Base-by-base conservation (phyloP, 1,140 invertebrate genomes). In the Ectropis grisescens region DNA sequence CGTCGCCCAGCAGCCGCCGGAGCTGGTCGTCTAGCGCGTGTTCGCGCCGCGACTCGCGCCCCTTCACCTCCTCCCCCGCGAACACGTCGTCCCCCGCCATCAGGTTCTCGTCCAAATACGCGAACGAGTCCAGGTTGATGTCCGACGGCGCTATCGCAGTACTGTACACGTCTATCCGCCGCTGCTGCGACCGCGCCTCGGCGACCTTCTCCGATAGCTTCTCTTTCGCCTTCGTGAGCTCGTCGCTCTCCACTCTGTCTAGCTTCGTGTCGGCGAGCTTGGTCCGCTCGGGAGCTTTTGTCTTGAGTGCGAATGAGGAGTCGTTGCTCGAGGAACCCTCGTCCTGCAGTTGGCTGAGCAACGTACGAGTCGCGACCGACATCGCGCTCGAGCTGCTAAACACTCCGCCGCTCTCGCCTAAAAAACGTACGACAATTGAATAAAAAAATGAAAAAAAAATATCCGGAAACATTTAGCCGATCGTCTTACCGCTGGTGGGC, bases 91-190 rank as follows among this genome's bases (percentile, higher is more conserved):
- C 80, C 0, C 58, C 72, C n/a, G 54, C 68, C 65, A 82, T 64
- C 58, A 82, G 60, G 25, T 66, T 75, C 31, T 82, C 68, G 13
- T 76, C 80, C 32, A 82, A 49, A 50, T 84, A 84, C 32, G 83
- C 62, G 51, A 83, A 84, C 47, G 79, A 81, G 39, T 85, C 82
- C 13, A 84, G 54, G 47, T 84, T 82, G 16, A 85, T 84, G 19
- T 83, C 81, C 2, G 75, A 60, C 10, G 80, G 60, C 6, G 67
- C 71, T 19, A 86, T 69, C 5, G 76, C 79, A 6, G 79, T 76
- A 16, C 78, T 82, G 44, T 84, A 84, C 1, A 84, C 65, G 49
- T 84, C 79, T 60, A 83, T 74, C 33, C 80, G 53, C 34, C 72
- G 75, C 47, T 72, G 69, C 31, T 64, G 66, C 19, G 72, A 78